Evolutionary conservation across 2,888 invertebrate species (phyloP), one percentile per base, ranked within the genome.

Genomic region (Mythimna pallens): DNA sequence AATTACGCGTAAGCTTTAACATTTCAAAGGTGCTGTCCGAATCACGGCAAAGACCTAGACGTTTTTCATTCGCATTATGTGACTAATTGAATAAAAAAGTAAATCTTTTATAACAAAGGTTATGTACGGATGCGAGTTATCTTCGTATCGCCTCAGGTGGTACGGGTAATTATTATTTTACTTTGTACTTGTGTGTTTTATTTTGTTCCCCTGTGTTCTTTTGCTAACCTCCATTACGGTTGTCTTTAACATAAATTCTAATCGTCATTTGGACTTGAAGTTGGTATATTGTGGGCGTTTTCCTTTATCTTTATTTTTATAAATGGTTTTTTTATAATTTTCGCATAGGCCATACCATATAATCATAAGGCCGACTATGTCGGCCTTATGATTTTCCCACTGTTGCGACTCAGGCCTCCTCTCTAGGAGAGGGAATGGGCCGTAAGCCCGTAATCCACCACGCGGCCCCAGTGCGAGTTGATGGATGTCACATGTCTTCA

Each of bases 141-240:
- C 91, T 88, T 83, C 62, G 73, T 80, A 83, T 87, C 84, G 92
- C 92, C 92, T 80, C 87, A 87, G 93, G 94, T 86, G 81, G 80
- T 82, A 86, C 87, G 83, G 89, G 89, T 94, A 94, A 94, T 94
- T 93, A 94, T 94, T 92, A 89, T 94, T 93, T 92, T 88, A 92
- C 94, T 94, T 94, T 94, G 93, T 92, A 87, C 73, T 87, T 87
- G 87, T 86, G 76, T 78, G 85, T 89, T 91, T 90, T 92, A 92
- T 92, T 91, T 86, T 83, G 84, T 86, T 87, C 79, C 82, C 79
- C 85, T 86, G 86, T 84, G 88, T 93, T 93, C 93, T 93, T 94
- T 93, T 93, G 92, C 92, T 87, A 83, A 70, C 86, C 88, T 86
- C 89, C 83, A 89, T 92, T 91, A 90, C 81, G 76, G 87, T 85